Base-by-base conservation (phyloP, 2,113 vertebrate genomes). In the Anarhynchus alexandrinus region DNA sequence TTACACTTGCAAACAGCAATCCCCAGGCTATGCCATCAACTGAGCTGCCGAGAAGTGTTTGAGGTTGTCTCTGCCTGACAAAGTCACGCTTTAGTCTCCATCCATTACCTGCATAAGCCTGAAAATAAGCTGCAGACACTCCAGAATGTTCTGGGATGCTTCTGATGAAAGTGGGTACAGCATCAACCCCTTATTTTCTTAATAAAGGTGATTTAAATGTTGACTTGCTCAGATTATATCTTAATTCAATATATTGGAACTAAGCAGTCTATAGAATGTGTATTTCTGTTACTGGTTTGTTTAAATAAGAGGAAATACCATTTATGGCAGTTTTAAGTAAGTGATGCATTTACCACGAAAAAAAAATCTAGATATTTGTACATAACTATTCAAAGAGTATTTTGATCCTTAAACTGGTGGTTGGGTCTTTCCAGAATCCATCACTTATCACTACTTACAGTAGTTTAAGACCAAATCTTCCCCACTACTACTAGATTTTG, bases 11-110 rank as follows among this genome's bases (percentile, higher is more conserved):
- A 84, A 97, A 93, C 73, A 82, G 6, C 29, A 57, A 71, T 58
- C 90, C 86, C 65, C 80, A 91, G 90, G 95, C 92, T 94, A 82
- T 92, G 43, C 77, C 43, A 84, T 88, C 88, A 93, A 54, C 52
- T 76, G 29, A 88, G 38, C 55, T 34, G 49, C 27, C 61, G 49
- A 64, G 25, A 70, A 90, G 74, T 67, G 15, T 88, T 79, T 10
- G 25, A 91, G 25, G 11, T 57, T 83, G 59, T 55, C 30, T 92
- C 69, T 88, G 51, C 21, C 72, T 82, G 49, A 78, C 59, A 83
- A 86, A 85, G 51, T 47, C n/a, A 71, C 3, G 4, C 61, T 93
- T 77, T 70, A 78, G 16, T 86, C 43, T 82, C 34, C 27, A 55
- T 55, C 45, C 38, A 18, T 82, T 96, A 89, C 34, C 21, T 86